phyloP scores from a whole-genome alignment of 2,797 vertebrate species.

The Thunnus albacares region DNA sequence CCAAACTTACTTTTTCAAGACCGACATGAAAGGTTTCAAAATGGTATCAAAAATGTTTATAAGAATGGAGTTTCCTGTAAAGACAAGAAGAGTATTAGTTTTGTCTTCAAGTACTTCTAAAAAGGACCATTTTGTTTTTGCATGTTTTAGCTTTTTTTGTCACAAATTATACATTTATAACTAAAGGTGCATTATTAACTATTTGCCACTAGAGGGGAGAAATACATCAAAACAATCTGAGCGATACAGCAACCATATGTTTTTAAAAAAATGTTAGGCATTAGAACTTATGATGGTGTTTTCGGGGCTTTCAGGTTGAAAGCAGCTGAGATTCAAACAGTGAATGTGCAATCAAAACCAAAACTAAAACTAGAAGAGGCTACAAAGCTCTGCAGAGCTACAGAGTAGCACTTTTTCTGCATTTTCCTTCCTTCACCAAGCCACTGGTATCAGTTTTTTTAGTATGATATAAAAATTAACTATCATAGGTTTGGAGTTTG shows the following conservation, averaged over 20 bases:
- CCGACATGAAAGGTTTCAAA: conserved; percentile 82
- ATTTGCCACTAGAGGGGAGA: not conserved
- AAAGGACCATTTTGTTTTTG: not conserved
- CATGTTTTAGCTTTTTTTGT: not conserved
- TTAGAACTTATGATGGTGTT: too few species aligned
- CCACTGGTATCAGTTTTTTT: conserved; percentile 13
- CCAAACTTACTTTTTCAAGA: conserved; percentile 84
- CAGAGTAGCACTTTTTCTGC: not conserved
- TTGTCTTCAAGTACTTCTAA: not conserved
- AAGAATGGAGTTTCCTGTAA: conserved; percentile 84
- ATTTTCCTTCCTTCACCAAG: not conserved
- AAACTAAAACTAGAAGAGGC: not conserved
- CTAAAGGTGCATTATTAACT: too few species aligned
- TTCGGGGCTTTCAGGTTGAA: too few species aligned
- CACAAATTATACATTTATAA: not conserved
- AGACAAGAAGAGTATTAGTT: conserved; percentile 11
- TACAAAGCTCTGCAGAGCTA: not conserved
- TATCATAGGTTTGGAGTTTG: conserved; percentile 5
- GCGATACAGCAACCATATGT: too few species aligned
- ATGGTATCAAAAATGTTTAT: conserved; percentile 83
- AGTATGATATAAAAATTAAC: not conserved
- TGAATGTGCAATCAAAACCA: not conserved
- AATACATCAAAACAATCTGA: not conserved
- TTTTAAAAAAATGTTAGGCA: not conserved
- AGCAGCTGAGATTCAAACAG: too few species aligned